A percentile compares a stretch with the other conserved stretches of the same genome.
Conservation (phyloP, 2,113 vertebrate species). For the Thamnaconus septentrionalis region DNA sequence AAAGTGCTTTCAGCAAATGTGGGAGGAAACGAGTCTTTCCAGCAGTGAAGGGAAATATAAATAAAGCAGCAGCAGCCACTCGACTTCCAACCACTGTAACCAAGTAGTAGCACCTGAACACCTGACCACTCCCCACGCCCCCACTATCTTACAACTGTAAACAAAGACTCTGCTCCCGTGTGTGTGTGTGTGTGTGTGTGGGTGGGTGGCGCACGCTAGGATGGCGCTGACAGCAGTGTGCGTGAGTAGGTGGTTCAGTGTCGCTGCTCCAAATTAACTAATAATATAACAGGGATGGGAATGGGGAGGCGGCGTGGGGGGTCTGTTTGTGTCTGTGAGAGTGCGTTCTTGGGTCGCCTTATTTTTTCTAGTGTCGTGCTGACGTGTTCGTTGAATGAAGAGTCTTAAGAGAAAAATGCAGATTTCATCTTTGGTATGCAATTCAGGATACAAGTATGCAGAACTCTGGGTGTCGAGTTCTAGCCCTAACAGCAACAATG, state of each 20-base stretch:
- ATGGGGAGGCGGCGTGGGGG: background rate
- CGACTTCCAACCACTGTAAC: conserved; percentile 38
- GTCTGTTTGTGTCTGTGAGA: too few species aligned
- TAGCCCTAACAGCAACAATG: too few species aligned
- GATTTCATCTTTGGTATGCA: too few species aligned
- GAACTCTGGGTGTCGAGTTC: too few species aligned
- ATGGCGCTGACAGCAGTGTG: conserved; percentile 13
- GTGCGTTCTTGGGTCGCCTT: background rate
- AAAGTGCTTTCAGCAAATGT: conserved; percentile 72
- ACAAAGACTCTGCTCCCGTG: conserved; percentile 17
- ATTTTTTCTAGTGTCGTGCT: too few species aligned
- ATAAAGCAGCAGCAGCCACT: conserved; percentile 23
- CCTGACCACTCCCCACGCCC: too few species aligned
- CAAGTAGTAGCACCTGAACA: background rate
- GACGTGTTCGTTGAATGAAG: too few species aligned
- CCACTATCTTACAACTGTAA: conserved; percentile 30
- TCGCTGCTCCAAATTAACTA: conserved; percentile 36
- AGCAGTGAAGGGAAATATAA: conserved; percentile 21
- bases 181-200: background rate
- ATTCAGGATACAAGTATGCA: too few species aligned
- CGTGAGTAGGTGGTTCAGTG: conserved; percentile 31
- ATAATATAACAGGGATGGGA: conserved; percentile 31
- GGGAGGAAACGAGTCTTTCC: conserved; percentile 61
- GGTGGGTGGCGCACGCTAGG: conserved; percentile 3
- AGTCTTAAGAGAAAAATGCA: too few species aligned